Evolutionary conservation across 2,888 invertebrate species (phyloP).

Genomic region (Uropetala carovei): DNA sequence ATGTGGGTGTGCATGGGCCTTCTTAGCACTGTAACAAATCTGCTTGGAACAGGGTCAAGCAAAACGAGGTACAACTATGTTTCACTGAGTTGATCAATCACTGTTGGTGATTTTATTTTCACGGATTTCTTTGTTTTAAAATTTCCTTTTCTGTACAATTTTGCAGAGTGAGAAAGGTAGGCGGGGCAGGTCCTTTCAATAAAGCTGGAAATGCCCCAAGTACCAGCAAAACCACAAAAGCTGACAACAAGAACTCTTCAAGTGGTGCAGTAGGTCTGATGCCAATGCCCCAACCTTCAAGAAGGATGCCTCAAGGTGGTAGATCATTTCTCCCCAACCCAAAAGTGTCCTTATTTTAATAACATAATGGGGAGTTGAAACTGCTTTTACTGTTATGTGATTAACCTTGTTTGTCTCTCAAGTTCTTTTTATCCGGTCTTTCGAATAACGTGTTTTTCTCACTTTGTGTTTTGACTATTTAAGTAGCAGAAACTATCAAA

Average conservation of each 20-base stretch:
- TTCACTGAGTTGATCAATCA: neutral
- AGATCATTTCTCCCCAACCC: conserved; percentile 45
- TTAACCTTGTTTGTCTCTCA: too few relatives aligned
- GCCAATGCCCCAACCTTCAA: conserved; percentile 37
- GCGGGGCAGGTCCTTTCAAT: neutral
- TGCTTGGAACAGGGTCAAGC: neutral
- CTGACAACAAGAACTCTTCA: neutral
- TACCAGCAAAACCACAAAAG: neutral
- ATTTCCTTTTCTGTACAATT: neutral
- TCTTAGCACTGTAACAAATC: too few relatives aligned
- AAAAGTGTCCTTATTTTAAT: conserved; percentile 48
- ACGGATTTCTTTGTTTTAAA: neutral
- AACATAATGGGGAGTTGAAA: too few relatives aligned
- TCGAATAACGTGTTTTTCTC: too few relatives aligned
- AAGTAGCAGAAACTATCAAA: too few relatives aligned
- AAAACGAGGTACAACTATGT: too few relatives aligned
- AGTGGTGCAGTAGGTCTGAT: conserved; percentile 44
- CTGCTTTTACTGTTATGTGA: too few relatives aligned
- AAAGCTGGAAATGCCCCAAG: neutral
- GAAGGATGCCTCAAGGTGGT: conserved; percentile 13
- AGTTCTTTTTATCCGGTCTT: too few relatives aligned
- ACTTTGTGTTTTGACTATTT: too few relatives aligned
- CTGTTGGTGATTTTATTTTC: neutral
- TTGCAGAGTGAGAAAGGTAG: conserved; percentile 12
- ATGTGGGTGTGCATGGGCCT: too few relatives aligned